Conservation (phyloP, 1,140 invertebrate genomes). For the Drosophila tropicalis region DNA sequence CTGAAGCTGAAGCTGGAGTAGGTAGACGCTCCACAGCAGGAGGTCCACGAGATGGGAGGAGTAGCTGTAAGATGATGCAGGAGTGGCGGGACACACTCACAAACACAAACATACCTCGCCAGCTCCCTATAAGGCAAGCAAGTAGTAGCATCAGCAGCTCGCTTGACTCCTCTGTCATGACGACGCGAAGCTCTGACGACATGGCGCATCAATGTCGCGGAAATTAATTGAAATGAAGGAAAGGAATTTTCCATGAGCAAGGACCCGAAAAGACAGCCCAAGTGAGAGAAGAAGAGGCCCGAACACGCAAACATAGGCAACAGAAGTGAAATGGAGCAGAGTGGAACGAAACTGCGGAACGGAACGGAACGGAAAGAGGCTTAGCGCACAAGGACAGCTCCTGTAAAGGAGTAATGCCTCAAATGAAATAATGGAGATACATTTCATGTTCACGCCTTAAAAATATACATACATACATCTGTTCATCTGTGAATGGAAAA, state of each 20-base stretch:
- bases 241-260: conserved; percentile 48
- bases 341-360: background rate
- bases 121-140: conserved; percentile 1
- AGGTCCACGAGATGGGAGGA: conserved; percentile 13
- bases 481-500: too few species aligned
- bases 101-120: conserved; percentile 1
- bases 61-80: conserved; percentile 26
- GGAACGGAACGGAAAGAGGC: background rate
- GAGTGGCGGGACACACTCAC: conserved; percentile 32
- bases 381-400: background rate
- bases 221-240: conserved; percentile 81
- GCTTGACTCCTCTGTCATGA: conserved; percentile 20
- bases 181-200: conserved; percentile 47
- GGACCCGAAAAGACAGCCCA: conserved; percentile 8
- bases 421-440: conserved; percentile 58
- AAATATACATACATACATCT: too few species aligned
- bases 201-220: conserved; percentile 74
- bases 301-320: background rate
- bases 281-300: conserved; percentile 2
- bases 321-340: background rate
- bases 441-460: conserved; percentile 31
- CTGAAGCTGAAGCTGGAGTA: background rate
- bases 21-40: background rate
- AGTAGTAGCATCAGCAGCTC: too few species aligned
- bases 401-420: conserved; percentile 21